Conservation (phyloP, 2,797 vertebrate species). For the Sparus aurata region DNA sequence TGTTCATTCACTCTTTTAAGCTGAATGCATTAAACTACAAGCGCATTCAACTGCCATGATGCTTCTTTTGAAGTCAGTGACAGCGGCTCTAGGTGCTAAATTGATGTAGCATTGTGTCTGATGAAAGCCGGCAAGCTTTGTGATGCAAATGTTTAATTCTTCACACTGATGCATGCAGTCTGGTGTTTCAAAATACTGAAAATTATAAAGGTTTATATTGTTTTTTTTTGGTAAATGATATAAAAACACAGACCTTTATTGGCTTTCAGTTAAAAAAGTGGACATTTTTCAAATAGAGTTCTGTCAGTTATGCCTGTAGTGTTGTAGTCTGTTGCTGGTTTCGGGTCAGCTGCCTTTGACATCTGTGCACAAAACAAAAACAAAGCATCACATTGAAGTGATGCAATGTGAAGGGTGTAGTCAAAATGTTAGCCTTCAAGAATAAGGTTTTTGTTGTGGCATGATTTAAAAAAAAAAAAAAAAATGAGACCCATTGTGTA, state of each 20-base stretch:
- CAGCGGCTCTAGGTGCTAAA: not conserved
- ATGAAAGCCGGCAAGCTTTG: not conserved
- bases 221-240: not conserved
- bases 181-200: not conserved
- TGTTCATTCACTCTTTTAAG: not conserved
- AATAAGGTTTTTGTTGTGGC: not conserved
- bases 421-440: constrained; percentile 8
- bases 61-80: not conserved
- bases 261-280: not conserved
- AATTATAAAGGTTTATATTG: not conserved
- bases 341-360: constrained; percentile 44
- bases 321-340: constrained; percentile 22
- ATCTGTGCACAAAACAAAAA: constrained; percentile 31
- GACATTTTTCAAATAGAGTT: not conserved
- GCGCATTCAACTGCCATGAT: not conserved
- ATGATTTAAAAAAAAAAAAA: not conserved
- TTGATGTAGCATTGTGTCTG: not conserved
- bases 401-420: constrained; percentile 35
- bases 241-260: not conserved
- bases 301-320: constrained; percentile 8
- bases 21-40: not conserved
- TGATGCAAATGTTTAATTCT: not conserved
- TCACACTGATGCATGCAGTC: not conserved
- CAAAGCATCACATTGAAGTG: constrained; percentile 10
- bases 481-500: not conserved